Evolutionary conservation across 92 coral and sea anemone species (phyloP), one percentile per base, ranked within the genome.

Genomic region (Micromussa lordhowensis): DNA sequence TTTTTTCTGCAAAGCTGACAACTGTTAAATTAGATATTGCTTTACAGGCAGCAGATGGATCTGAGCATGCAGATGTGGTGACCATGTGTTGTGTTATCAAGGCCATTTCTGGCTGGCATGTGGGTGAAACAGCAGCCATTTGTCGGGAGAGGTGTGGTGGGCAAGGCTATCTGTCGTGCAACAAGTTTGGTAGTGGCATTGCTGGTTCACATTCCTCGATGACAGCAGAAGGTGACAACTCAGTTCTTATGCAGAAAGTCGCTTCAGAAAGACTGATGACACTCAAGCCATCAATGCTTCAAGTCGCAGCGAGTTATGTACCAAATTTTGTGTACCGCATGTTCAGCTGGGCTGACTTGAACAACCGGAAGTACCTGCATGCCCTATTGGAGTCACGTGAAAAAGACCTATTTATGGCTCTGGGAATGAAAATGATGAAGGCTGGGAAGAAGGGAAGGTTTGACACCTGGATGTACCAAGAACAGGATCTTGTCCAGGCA

Each of bases 151-250:
- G 98, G 66, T 95, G 94, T 82, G 98, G 98, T 21, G 98, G 98
- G 66, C 98, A 95, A 76, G 98, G 98, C 14, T 95, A 91, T 77
- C 92, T 95, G 53, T 93, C 98, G 1, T 93, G 96, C 51, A 95
- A 95, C 92, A 92, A 88, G 79, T 95, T 95, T 83, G 98, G 98
- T 71, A 82, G 85, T 58, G 94, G 90, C 55, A 90, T 95, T 32
- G 96, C 94, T 68, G 96, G 96, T 55, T 94, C 98, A 29, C 98
- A 95, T 57, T 94, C 98, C 64, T 94, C 98, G 6, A 95, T 95
- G 91, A 95, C 98, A 55, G 98, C 98, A 72, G 98, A 95, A 73
- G 98, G 98, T 8, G 98, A 95, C 82, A 95, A 95, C 94, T 86
- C 94, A n/a, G 98, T 95, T 36, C 94, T 95, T 51, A 95, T 95